Evolutionary conservation across 2,888 invertebrate genomes (phyloP).

Genomic region (Drosophila neotestacea): DNA sequence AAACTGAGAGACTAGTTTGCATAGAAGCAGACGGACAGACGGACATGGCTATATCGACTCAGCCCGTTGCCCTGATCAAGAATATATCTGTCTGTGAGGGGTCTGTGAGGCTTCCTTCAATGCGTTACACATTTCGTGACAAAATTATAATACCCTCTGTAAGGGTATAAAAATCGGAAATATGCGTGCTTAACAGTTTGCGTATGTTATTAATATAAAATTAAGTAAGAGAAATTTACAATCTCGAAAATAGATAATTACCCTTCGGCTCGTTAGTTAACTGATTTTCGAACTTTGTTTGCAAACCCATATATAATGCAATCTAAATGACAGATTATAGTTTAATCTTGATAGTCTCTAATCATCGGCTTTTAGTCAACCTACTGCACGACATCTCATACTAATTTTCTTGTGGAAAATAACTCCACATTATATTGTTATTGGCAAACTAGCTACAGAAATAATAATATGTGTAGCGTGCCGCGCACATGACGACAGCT

Average conservation of each 20-base stretch:
- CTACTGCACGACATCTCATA: constrained; percentile 13
- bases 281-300: constrained; percentile 23
- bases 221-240: constrained; percentile 7
- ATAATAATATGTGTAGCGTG: constrained; percentile 57
- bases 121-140: too few relatives aligned
- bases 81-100: too few relatives aligned
- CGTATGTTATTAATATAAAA: neutral
- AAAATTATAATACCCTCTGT: too few relatives aligned
- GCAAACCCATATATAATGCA: constrained; percentile 22
- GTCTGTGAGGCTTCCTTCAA: too few relatives aligned
- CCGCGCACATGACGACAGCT: constrained; percentile 53
- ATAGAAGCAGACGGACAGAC: too few relatives aligned
- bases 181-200: constrained; percentile 1
- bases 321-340: constrained; percentile 37
- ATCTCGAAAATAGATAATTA: constrained; percentile 2
- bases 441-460: constrained; percentile 10
- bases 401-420: constrained; percentile 29
- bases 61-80: too few relatives aligned
- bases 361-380: constrained; percentile 42
- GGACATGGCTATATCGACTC: too few relatives aligned
- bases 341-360: constrained; percentile 18
- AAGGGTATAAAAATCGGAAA: neutral
- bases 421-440: constrained; percentile 31
- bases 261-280: constrained; percentile 1
- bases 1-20: too few relatives aligned